Conservation (phyloP, 2,113 vertebrate genomes). For the Eurypyga helias region DNA sequence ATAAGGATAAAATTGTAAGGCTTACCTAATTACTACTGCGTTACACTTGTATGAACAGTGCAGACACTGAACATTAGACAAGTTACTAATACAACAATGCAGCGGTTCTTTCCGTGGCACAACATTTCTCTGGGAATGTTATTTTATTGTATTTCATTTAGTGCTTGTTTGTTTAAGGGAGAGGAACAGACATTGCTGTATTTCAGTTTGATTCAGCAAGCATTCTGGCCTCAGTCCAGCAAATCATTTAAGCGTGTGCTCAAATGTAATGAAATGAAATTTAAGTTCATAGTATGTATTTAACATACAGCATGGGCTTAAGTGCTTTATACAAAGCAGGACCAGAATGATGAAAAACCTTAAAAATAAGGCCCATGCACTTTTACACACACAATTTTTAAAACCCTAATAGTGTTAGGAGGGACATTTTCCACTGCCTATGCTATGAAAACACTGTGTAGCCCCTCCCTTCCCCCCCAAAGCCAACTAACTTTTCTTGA, state of each 20-base stretch:
- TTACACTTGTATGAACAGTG: constrained; percentile 11
- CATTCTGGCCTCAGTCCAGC: constrained; percentile 28
- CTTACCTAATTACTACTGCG: not conserved
- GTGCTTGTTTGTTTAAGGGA: constrained; percentile 52
- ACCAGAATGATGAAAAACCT: not conserved
- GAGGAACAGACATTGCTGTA: constrained; percentile 31
- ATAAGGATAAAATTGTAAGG: not conserved
- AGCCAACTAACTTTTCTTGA: constrained; percentile 33
- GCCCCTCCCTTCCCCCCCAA: not conserved
- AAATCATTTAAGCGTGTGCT: constrained; percentile 35
- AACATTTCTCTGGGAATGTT: constrained; percentile 62
- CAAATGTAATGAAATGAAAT: constrained; percentile 49
- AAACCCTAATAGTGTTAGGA: not conserved
- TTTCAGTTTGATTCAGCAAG: constrained; percentile 50
- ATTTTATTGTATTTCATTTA: constrained; percentile 66
- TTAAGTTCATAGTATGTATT: not conserved
- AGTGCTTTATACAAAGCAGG: constrained; percentile 6
- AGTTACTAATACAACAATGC: constrained; percentile 10
- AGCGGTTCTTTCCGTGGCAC: constrained; percentile 11
- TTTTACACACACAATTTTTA: not conserved
- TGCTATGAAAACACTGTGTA: not conserved
- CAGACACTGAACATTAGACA: not conserved
- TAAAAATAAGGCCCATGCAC: not conserved
- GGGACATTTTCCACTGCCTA: constrained; percentile 52
- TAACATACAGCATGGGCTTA: not conserved